A percentile compares a stretch with the other conserved stretches of the same genome.
Evolutionary conservation across 2,888 invertebrate genomes (phyloP).

Genomic region (Incurvaria masculella): DNA sequence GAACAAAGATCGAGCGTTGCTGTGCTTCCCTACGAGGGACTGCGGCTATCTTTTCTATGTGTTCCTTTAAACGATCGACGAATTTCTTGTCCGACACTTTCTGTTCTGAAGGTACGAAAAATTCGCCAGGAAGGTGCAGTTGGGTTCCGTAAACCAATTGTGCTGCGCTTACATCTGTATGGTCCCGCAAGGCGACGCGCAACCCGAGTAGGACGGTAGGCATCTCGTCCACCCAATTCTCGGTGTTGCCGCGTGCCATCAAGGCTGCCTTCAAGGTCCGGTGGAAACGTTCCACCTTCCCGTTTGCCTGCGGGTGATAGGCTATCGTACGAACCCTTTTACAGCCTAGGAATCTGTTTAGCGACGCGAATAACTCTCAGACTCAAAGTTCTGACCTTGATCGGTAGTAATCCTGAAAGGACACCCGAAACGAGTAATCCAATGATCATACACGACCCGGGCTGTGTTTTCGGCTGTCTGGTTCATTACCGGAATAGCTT

Average conservation of each 20-base stretch:
- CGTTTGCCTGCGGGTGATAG: conserved; percentile 16
- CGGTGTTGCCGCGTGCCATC: conserved; percentile 1
- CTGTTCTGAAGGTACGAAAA: conserved; percentile 6
- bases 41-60: background rate
- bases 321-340: conserved; percentile 8
- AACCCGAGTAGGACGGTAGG: conserved; percentile 22
- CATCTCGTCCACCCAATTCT: conserved; percentile 20
- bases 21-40: background rate
- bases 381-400: conserved; percentile 15
- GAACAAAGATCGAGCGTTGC: conserved; percentile 2
- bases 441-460: conserved; percentile 14
- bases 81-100: background rate
- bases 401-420: conserved; percentile 14
- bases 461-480: conserved; percentile 21
- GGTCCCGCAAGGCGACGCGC: conserved; percentile 9
- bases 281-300: conserved; percentile 15
- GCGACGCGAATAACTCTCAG: conserved; percentile 9
- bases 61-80: conserved; percentile 1
- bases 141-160: conserved; percentile 12
- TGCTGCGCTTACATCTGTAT: conserved; percentile 11
- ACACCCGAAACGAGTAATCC: conserved; percentile 19
- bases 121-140: conserved; percentile 15
- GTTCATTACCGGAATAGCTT: conserved; percentile 18
- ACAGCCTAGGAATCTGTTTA: conserved; percentile 13
- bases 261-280: conserved; percentile 12